Evolutionary conservation across 2,113 vertebrate genomes (phyloP), one percentile per base, ranked within the genome.

Genomic region (Conger conger): DNA sequence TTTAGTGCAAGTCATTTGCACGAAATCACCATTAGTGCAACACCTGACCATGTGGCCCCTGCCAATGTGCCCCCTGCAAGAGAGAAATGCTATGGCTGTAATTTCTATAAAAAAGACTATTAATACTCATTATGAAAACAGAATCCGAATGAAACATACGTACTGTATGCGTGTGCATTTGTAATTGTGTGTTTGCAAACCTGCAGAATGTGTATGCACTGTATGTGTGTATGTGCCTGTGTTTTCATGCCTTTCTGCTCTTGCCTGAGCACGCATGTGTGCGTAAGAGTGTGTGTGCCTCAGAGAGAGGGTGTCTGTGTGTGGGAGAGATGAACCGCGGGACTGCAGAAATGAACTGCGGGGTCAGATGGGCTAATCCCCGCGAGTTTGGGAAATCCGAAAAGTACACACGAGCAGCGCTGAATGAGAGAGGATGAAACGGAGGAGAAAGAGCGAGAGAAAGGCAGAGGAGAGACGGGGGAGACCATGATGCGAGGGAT

Each of bases 331-430:
- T 30, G 63, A 78, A 82, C 57, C 76, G 83, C 23, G 73, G 76
- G 60, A 86, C 85, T 84, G 83, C 82, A 57, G 82, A 76, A 86
- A 89, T 88, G 83, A 84, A 88, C 83, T 86, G 80, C 76, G 81
- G 88, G 89, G 89, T 91, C 87, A 88, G 88, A 91, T 92, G 91
- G 92, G 13, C 93, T 94, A 94, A 95, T 94, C 93, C 93, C 88
- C 78, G 91, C 89, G 90, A 88, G 89, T 89, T 76, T 79, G 87
- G 81, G 17, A 90, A 91, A 91, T 87, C 91, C 91, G 87, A 88
- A 86, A 87, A 88, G 90, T 86, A 88, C 88, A 92, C 23, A 85
- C 76, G 54, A 83, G 85, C 84, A 85, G 86, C 81, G 85, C 79
- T 27, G 86, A 82, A 88, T 86, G 88, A 90, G 85, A 88, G 86